Conservation (phyloP, 2,888 invertebrate species). For the Lochmaea capreae region DNA sequence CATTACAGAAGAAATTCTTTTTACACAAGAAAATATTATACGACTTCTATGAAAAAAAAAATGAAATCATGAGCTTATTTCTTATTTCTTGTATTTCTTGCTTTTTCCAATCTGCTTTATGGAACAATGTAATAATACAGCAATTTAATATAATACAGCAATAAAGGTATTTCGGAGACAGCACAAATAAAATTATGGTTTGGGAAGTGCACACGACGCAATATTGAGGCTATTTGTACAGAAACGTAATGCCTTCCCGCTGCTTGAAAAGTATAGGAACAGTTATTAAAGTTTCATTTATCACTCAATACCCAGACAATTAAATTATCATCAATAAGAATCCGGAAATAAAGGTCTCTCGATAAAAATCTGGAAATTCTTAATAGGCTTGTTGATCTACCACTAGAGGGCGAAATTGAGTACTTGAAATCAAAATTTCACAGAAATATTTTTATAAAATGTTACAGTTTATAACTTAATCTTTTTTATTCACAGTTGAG, state of each 20-base stretch:
- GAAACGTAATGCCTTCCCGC: not conserved
- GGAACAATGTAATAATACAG: not conserved
- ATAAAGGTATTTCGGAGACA: not conserved
- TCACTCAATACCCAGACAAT: too few species aligned
- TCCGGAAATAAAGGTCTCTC: too few species aligned
- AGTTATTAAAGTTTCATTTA: too few species aligned
- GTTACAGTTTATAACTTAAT: too few species aligned
- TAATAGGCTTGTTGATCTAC: too few species aligned
- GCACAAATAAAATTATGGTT: not conserved
- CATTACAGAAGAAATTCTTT: not conserved
- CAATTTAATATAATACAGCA: slow-evolving; percentile 1
- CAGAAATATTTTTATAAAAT: too few species aligned
- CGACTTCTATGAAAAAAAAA: not conserved
- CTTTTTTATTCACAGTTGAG: too few species aligned
- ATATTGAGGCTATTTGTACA: not conserved
- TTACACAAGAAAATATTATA: slow-evolving; percentile 6
- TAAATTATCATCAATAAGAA: too few species aligned
- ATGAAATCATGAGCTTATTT: not conserved
- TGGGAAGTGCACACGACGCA: not conserved
- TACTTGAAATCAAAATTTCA: too few species aligned
- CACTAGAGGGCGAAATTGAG: too few species aligned
- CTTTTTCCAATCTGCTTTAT: slow-evolving; percentile 13
- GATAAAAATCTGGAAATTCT: too few species aligned
- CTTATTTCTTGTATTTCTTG: not conserved
- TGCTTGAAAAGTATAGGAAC: too few species aligned